Percentiles rank a stretch among this genome's conserved stretches.
These are phyloP conservation scores for Cynaeus angustus DNA, from an alignment of 2,888 invertebrate genomes.

Conservation along the genomic window DNA sequence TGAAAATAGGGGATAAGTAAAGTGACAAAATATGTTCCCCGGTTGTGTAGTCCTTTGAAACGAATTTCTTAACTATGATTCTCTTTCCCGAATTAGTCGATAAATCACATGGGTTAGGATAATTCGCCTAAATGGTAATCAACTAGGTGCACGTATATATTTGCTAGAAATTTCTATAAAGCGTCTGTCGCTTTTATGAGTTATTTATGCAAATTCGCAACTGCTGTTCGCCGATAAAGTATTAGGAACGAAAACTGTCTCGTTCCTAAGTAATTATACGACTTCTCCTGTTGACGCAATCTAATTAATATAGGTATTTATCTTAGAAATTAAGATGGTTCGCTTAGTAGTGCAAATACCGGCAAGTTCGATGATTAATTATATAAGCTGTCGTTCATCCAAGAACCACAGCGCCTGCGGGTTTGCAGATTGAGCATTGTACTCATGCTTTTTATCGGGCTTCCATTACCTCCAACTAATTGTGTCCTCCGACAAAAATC, in stretches of 20 bases:
- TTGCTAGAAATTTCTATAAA: conserved; percentile 49
- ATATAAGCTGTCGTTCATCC: conserved; percentile 66
- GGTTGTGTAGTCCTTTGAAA: conserved; percentile 40
- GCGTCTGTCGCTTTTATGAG: conserved; percentile 60
- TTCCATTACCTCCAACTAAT: conserved; percentile 45
- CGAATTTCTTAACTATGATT: conserved; percentile 9
- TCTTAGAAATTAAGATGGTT: conserved; percentile 71
- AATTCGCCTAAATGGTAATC: conserved; percentile 29
- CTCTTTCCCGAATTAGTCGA: conserved; percentile 8
- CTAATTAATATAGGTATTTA: conserved; percentile 72
- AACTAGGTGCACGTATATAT: conserved; percentile 13
- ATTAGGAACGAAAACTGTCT: conserved; percentile 70
- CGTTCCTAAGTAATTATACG: conserved; percentile 70
- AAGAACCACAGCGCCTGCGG: conserved; percentile 35
- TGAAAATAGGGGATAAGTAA: conserved; percentile 53
- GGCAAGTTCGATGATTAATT: conserved; percentile 71
- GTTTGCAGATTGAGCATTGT: conserved; percentile 43
- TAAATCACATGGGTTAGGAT: conserved; percentile 37
- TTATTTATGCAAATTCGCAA: conserved; percentile 69
- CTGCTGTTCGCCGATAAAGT: conserved; percentile 70
- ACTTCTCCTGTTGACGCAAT: conserved; percentile 70
- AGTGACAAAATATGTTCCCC: conserved; percentile 53
- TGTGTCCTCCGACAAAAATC: conserved; percentile 33
- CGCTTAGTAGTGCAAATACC: conserved; percentile 70
- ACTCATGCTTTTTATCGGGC: conserved; percentile 42